Evolutionary conservation across 1,140 invertebrate genomes (phyloP).

Genomic region (Drosophila nigrodunni): DNA sequence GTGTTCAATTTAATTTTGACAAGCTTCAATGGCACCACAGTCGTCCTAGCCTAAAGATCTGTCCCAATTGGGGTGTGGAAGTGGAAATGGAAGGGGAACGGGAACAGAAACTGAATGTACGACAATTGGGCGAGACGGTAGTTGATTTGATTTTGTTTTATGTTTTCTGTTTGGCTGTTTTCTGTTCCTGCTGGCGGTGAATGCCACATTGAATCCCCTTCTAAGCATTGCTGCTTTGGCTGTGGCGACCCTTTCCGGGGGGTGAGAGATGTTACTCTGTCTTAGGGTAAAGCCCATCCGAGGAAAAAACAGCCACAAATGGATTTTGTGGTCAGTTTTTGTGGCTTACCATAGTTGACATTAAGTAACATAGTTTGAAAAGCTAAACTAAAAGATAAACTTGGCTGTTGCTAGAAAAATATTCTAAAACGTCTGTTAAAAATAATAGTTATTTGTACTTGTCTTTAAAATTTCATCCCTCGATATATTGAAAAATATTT

Average conservation of each 20-base stretch:
- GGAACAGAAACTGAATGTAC: background rate
- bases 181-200: constrained; percentile 55
- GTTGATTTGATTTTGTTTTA: constrained; percentile 83
- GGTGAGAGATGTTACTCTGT: background rate
- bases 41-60: constrained; percentile 40
- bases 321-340: constrained; percentile 72
- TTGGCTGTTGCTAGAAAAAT: too few relatives aligned
- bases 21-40: constrained; percentile 76
- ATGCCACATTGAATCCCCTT: constrained; percentile 40
- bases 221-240: constrained; percentile 7
- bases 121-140: constrained; percentile 51
- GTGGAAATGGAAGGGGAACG: too few relatives aligned
- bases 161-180: constrained; percentile 35
- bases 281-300: constrained; percentile 20
- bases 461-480: too few relatives aligned
- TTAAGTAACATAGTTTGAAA: constrained; percentile 35
- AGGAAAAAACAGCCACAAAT: constrained; percentile 27
- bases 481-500: too few relatives aligned
- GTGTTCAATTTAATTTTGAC: constrained; percentile 85
- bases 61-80: constrained; percentile 24
- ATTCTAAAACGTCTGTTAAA: too few relatives aligned
- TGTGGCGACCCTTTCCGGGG: constrained; percentile 17
- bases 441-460: too few relatives aligned
- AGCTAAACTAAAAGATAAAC: background rate
- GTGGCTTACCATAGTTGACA: constrained; percentile 52